Evolutionary conservation across 2,888 invertebrate genomes (phyloP), one percentile per base, ranked within the genome.

Genomic region (Drosophila paranaensis): DNA sequence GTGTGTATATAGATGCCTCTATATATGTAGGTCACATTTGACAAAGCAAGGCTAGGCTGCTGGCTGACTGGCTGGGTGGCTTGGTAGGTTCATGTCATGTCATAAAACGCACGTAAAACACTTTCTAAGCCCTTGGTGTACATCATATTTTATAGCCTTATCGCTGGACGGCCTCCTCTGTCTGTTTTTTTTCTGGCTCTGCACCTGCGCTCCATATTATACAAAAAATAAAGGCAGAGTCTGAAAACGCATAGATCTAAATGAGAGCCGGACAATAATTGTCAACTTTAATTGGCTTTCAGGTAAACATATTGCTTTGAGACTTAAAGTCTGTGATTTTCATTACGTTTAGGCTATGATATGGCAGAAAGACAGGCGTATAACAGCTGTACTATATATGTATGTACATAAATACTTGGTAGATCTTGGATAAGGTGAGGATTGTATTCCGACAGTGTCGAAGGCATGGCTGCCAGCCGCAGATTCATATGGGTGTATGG

Each of bases 261-360:
- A 60, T 48, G 60, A 60, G 53, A 50, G 70, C 56, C 60, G 25
- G 58, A 40, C 63, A 77, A 80, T 65, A 76, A 80, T 76, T 71
- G 68, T 57, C 54, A 39, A 50, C 65, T 68, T 80, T 68, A 27
- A 20, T 37, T 60, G 60, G 42, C 13, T 25, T 14, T 43, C 11
- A 20, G 30, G 11, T 20, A 27, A 30, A 33, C 20, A 35, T 20
- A 13, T 16, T 33, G 16, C 13, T 20, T 2, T 8, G n/a, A 50
- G 50, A 16, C 33, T 33, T 1, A 13, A 30, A 48, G 30, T n/a
- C n/a, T n/a, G 1, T 30, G 45, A 25, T 14, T 25, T 45, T 27
- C 30, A 2, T n/a, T n/a, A n/a, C 0, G 27, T 30, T n/a, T n/a
- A 33, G 16, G 10, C 43, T 25, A 11, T 11, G 11, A 35, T 35